Evolutionary conservation across 2,888 invertebrate species (phyloP).

Genomic region (Drosophila parthenogenetica): DNA sequence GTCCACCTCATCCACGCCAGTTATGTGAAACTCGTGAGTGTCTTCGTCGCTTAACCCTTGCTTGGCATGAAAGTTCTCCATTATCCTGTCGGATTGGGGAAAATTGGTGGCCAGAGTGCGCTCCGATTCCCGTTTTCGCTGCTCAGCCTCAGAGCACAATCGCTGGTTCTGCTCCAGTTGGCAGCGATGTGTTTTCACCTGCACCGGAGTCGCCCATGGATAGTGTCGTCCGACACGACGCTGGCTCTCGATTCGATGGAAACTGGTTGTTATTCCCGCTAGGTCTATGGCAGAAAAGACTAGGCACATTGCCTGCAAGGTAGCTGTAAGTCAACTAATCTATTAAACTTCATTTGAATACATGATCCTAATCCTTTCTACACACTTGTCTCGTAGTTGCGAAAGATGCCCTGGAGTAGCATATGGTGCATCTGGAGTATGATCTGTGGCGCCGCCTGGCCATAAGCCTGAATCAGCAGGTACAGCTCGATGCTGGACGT

Average conservation of each 20-base stretch:
- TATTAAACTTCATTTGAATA: not conserved
- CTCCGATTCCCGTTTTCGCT: constrained; percentile 72
- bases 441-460: constrained; percentile 91
- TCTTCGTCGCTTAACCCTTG: constrained; percentile 1
- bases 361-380: constrained; percentile 2
- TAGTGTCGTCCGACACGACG: constrained; percentile 90
- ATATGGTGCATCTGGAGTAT: constrained; percentile 89
- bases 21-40: constrained; percentile 62
- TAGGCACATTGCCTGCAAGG: constrained; percentile 89
- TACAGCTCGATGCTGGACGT: constrained; percentile 91
- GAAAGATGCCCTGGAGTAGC: constrained; percentile 86
- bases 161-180: constrained; percentile 70
- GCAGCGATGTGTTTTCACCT: constrained; percentile 71
- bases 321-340: constrained; percentile 85
- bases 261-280: constrained; percentile 89
- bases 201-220: constrained; percentile 88
- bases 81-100: constrained; percentile 83
- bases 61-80: constrained; percentile 76
- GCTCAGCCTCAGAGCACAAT: constrained; percentile 67
- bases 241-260: constrained; percentile 92
- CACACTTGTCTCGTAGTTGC: constrained; percentile 89
- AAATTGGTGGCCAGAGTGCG: constrained; percentile 74
- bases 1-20: constrained; percentile 75
- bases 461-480: constrained; percentile 91
- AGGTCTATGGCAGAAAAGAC: constrained; percentile 89